phyloP scores from a whole-genome alignment of 2,888 invertebrate species.

The Teinopalpus imperialis region DNA sequence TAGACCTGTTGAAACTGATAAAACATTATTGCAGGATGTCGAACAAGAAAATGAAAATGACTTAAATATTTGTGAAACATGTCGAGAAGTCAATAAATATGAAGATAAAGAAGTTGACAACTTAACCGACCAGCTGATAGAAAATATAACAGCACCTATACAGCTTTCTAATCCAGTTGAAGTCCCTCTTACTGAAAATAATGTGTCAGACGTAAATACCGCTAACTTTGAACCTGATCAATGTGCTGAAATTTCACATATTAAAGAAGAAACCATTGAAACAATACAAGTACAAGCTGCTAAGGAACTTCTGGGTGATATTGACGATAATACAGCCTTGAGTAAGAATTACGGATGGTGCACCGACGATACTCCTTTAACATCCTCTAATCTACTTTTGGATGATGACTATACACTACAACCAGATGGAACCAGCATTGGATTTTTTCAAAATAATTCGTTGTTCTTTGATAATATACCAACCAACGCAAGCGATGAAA shows the following conservation, averaged over 20 bases:
- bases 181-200: conserved; percentile 47
- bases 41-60: conserved; percentile 39
- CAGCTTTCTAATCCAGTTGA: conserved; percentile 65
- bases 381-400: conserved; percentile 30
- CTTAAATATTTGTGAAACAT: conserved; percentile 64
- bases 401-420: conserved; percentile 45
- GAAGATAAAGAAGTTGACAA: conserved; percentile 52
- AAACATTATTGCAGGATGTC: conserved; percentile 5
- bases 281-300: conserved; percentile 59
- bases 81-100: conserved; percentile 56
- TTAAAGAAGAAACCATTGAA: conserved; percentile 62
- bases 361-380: conserved; percentile 28
- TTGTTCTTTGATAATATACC: conserved; percentile 53
- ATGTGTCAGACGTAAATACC: conserved; percentile 31
- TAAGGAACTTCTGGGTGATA: conserved; percentile 46
- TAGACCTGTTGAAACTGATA: conserved; percentile 11
- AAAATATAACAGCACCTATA: conserved; percentile 67
- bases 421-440: conserved; percentile 42
- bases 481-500: conserved; percentile 60
- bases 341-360: conserved; percentile 53
- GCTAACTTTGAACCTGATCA: conserved; percentile 42
- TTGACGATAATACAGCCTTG: conserved; percentile 30
- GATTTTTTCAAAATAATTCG: conserved; percentile 50
- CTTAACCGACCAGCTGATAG: conserved; percentile 62
- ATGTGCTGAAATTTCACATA: conserved; percentile 54